Base-by-base conservation (phyloP, 2,797 vertebrate species). In the Cossypha niveicapilla region DNA sequence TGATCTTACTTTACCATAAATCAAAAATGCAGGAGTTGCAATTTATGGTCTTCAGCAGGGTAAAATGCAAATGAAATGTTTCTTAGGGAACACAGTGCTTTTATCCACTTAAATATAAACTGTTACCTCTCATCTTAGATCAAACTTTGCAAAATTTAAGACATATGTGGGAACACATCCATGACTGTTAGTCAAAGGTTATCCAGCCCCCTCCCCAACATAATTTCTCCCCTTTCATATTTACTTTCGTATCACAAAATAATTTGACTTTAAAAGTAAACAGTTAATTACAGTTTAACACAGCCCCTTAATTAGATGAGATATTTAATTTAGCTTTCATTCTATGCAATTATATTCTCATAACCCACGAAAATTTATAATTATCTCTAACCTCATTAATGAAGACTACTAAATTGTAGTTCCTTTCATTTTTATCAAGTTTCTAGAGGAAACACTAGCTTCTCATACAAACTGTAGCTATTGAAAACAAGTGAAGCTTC, bases 271-370 rank as follows among this genome's bases (percentile, higher is more conserved):
- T 48, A 93, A 91, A 96, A 92, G 65, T 74, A 97, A 97, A 96
- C 47, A 86, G n/a, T 92, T 96, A 97, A 97, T 97, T 97, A 97
- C 74, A 92, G 77, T 42, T 83, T 96, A 96, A 88, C 56, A 91
- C 15, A 92, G 56, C n/a, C 85, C 88, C 91, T 96, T 95, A 97
- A 97, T 98, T 97, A 97, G 84, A 71, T 79, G 47, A 96, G 86
- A 90, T 95, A 93, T 95, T 97, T 97, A 97, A 97, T 97, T 97
- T 96, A 97, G 90, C 63, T 94, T 97, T 95, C 92, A 96, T 95
- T 97, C 91, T 81, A 94, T 73, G 96, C 93, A 96, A 98, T 98
- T 97, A 97, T 92, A 94, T 86, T 94, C 84, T 94, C 74, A 86
- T 90, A 94, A 96, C 74, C 91, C 94, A 95, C 71, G 16, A 97